phyloP scores from a whole-genome alignment of 2,113 vertebrate genomes.

The Hippocampus comes region DNA sequence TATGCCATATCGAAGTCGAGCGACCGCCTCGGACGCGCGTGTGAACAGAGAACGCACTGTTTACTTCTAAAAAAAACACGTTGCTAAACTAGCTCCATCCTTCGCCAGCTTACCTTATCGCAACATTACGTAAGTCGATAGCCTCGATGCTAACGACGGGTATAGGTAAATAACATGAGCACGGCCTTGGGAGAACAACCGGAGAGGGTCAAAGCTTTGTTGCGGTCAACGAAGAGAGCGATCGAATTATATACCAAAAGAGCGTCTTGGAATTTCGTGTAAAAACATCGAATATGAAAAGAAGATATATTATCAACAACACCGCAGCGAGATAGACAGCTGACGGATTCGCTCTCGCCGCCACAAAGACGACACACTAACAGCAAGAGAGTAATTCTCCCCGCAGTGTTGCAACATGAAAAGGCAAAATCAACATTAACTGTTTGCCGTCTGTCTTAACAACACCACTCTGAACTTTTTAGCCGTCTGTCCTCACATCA shows the following conservation, averaged over 20 bases:
- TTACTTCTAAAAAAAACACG: not conserved
- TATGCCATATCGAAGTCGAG: constrained; percentile 53
- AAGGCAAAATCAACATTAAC: not conserved
- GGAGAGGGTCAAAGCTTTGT: not conserved
- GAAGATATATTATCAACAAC: not conserved
- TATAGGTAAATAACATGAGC: constrained; percentile 6
- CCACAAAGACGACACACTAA: constrained; percentile 4
- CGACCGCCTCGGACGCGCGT: not conserved
- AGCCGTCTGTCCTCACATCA: too few relatives aligned
- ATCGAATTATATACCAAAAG: rapidly evolving
- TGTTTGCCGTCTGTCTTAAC: not conserved
- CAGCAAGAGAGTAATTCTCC: not conserved
- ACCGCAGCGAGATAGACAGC: not conserved
- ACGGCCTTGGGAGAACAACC: not conserved
- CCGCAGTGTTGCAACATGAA: not conserved
- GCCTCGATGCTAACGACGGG: not conserved
- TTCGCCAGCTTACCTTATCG: constrained; percentile 31
- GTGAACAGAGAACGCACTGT: not conserved
- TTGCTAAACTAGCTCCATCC: constrained; percentile 10
- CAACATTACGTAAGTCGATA: constrained; percentile 57
- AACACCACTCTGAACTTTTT: not conserved
- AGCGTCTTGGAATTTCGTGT: rapidly evolving
- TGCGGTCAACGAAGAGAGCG: not conserved
- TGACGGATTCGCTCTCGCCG: constrained; percentile 7
- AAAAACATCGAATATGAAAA: not conserved